Base-by-base conservation (phyloP, 2,797 vertebrate genomes). In the Macrochelys suwanniensis region DNA sequence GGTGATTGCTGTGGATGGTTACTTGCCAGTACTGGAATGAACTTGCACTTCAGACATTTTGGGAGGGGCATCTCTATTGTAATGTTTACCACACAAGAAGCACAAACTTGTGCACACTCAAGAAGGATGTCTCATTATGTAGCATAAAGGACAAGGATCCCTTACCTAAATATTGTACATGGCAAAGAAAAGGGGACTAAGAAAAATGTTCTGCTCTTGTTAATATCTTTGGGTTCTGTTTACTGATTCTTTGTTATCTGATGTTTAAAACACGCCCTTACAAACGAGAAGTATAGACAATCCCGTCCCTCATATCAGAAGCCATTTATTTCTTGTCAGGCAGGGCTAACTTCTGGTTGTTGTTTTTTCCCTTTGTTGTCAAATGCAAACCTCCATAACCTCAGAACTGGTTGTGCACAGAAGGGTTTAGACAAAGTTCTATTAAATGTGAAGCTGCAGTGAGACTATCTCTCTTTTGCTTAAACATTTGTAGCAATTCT, bases 391-490 rank as follows among this genome's bases (percentile, higher is more conserved):
- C 87, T 92, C 88, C 42, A 5, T 92, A 59, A 93, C 80, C 90
- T 97, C 88, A 81, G 93, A 81, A 95, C 42, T 79, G 51, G 85
- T 71, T 95, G 50, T 80, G 87, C 76, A 57, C 31, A 88, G 87
- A 94, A 93, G 76, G 25, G 83, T 95, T 88, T 95, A 23, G 17
- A 92, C 57, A 50, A 68, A 88, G 61, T 68, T 93, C 86, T 95
- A 53, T 88, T 87, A 94, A 94, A 85, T 42, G 84, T 93, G 96
- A 98, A 98, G 97, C 97, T 98, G 96, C 98, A 97, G 97, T 95
- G 95, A 84, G 91, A 92, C 89, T 90, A 77, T 74, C 81, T 91
- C 77, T 93, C 54, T 96, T 53, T 86, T 57, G 11, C 57, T 79
- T 84, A 90, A 87, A 79, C 80, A 61, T 85, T 82, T 79, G 21